Percentiles rank a stretch among this genome's conserved stretches.
phyloP scores from a whole-genome alignment of 1,140 invertebrate genomes.

The Adelges cooleyi region DNA sequence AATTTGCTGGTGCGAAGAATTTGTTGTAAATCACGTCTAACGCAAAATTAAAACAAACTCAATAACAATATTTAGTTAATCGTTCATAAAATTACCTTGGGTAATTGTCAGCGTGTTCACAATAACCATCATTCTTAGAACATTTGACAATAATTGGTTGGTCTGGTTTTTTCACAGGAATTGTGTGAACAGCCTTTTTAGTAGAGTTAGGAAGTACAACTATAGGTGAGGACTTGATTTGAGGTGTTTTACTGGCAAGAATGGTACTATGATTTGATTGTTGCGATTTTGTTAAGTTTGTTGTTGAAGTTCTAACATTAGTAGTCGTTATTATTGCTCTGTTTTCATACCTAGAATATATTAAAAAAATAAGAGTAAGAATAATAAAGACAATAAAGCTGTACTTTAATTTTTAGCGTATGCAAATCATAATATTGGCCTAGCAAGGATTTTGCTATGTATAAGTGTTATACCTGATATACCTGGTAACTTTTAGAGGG shows the following conservation, averaged over 20 bases:
- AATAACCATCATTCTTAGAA: constrained; percentile 1
- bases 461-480: too few species aligned
- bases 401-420: too few species aligned
- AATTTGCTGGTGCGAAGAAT: constrained; percentile 9
- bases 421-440: too few species aligned
- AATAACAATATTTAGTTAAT: not conserved
- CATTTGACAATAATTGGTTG: not conserved
- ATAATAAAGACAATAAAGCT: too few species aligned
- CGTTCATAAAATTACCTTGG: not conserved
- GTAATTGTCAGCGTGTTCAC: constrained; percentile 1
- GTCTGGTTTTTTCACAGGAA: not conserved
- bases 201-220: constrained; percentile 9
- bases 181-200: not conserved
- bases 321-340: not conserved
- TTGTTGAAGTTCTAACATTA: not conserved
- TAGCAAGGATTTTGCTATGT: too few species aligned
- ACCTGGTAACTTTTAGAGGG: too few species aligned
- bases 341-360: not conserved
- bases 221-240: not conserved
- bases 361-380: too few species aligned
- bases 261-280: not conserved
- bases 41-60: not conserved
- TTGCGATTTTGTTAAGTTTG: not conserved
- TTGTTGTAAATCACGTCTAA: not conserved
- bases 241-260: not conserved